Percentiles rank a stretch among this genome's conserved stretches.
phyloP scores from a whole-genome alignment of 2,888 invertebrate species.

The Ametastegia equiseti region DNA sequence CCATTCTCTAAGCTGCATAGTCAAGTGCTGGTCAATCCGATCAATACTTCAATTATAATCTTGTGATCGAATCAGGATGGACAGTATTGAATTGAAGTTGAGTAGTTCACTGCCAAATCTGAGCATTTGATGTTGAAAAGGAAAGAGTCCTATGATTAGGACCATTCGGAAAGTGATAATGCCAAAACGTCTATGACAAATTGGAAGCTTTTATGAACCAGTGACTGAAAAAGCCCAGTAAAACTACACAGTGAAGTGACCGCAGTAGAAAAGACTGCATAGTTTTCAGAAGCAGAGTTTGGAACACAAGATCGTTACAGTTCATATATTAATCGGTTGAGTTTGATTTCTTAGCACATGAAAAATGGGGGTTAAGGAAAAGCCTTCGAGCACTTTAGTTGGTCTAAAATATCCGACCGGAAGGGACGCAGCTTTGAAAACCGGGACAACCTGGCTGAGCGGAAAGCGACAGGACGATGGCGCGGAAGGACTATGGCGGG shows the following conservation, averaged over 20 bases:
- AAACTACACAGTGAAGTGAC: too few relatives aligned
- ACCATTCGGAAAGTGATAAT: too few relatives aligned
- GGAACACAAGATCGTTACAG: too few relatives aligned
- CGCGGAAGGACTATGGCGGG: slow-evolving; percentile 87
- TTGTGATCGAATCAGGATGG: background rate
- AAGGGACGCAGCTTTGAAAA: slow-evolving; percentile 76
- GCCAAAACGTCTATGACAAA: too few relatives aligned
- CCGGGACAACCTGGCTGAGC: slow-evolving; percentile 80
- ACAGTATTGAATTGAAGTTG: background rate
- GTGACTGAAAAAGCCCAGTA: too few relatives aligned
- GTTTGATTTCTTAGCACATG: background rate
- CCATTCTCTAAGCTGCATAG: background rate
- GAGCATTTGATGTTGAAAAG: background rate
- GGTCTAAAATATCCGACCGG: slow-evolving; percentile 78
- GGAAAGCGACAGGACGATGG: slow-evolving; percentile 84
- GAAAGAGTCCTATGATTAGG: background rate
- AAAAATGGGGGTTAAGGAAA: background rate
- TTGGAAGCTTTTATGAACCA: too few relatives aligned
- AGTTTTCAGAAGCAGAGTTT: too few relatives aligned
- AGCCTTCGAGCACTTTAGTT: slow-evolving; percentile 78
- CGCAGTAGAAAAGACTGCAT: too few relatives aligned
- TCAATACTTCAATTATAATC: background rate
- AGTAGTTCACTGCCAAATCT: background rate
- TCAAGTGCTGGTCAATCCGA: background rate
- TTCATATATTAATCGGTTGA: too few relatives aligned